These are phyloP conservation scores for Cyanoderma ruficeps DNA, from an alignment of 2,113 vertebrate genomes.

Conservation along the genomic window DNA sequence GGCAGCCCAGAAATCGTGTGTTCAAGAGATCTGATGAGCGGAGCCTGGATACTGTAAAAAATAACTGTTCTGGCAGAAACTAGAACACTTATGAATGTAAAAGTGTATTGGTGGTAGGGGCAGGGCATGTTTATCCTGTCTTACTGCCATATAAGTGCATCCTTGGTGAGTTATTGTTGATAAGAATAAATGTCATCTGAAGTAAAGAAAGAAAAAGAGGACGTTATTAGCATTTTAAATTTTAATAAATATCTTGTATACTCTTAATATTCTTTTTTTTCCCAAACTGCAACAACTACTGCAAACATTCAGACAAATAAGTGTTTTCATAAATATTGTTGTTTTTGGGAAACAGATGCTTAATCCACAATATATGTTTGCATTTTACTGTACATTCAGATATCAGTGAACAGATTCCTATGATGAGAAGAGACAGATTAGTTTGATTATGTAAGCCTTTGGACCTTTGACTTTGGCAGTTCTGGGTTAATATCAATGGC, in stretches of 20 bases:
- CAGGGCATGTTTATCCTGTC: not conserved
- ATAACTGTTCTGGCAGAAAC: fast-evolving
- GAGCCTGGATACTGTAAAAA: not conserved
- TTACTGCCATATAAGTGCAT: not conserved
- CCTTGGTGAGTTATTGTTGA: not conserved
- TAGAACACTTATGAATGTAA: not conserved
- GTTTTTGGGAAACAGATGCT: not conserved
- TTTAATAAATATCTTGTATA: not conserved
- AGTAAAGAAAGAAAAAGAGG: not conserved
- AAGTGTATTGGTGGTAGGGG: not conserved
- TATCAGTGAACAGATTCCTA: not conserved
- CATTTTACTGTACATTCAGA: not conserved
- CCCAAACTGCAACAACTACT: not conserved
- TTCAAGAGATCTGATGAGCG: not conserved
- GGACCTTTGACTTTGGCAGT: not conserved
- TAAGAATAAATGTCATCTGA: not conserved
- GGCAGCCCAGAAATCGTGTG: not conserved
- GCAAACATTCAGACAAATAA: not conserved
- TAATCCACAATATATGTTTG: not conserved
- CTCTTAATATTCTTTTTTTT: not conserved
- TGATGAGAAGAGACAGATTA: not conserved
- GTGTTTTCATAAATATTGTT: not conserved
- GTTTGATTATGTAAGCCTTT: not conserved
- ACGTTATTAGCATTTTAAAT: not conserved
- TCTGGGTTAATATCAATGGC: not conserved